Conservation (phyloP, 1,140 invertebrate species). For the Gerris buenoi region DNA sequence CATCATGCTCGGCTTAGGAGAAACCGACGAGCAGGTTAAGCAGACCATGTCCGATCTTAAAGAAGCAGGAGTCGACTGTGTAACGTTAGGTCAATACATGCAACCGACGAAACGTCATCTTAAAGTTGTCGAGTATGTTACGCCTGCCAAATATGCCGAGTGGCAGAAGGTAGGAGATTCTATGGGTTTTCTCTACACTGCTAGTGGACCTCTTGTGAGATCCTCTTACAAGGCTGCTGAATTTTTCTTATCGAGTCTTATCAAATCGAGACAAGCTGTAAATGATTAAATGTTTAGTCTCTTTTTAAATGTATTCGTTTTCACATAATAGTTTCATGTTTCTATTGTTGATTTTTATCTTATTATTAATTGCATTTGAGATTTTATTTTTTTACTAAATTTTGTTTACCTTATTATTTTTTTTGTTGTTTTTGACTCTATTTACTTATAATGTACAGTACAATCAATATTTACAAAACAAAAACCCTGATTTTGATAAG, state of each 20-base stretch:
- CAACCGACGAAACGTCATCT: slow-evolving; percentile 94
- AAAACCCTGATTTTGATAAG: too few species aligned
- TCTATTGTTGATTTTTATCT: too few species aligned
- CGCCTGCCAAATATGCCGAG: slow-evolving; percentile 81
- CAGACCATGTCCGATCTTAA: slow-evolving; percentile 63
- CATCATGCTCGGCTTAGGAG: slow-evolving; percentile 94
- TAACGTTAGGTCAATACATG: slow-evolving; percentile 99
- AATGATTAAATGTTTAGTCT: neutral
- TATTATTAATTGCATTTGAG: too few species aligned
- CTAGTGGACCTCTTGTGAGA: slow-evolving; percentile 89
- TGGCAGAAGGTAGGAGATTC: slow-evolving; percentile 77
- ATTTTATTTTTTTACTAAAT: too few species aligned
- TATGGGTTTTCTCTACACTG: slow-evolving; percentile 91
- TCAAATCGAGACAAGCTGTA: slow-evolving; percentile 27
- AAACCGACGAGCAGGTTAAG: slow-evolving; percentile 78
- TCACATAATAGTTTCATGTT: too few species aligned
- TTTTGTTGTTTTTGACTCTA: too few species aligned
- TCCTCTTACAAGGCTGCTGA: slow-evolving; percentile 96
- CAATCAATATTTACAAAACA: too few species aligned
- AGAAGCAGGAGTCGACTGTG: slow-evolving; percentile 69
- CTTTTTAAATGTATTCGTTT: too few species aligned
- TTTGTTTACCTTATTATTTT: too few species aligned
- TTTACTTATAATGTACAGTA: too few species aligned
- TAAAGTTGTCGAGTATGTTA: slow-evolving; percentile 93
- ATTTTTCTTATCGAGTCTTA: slow-evolving; percentile 69